phyloP scores from a whole-genome alignment of 2,888 invertebrate genomes.

The Coelopa pilipes region DNA sequence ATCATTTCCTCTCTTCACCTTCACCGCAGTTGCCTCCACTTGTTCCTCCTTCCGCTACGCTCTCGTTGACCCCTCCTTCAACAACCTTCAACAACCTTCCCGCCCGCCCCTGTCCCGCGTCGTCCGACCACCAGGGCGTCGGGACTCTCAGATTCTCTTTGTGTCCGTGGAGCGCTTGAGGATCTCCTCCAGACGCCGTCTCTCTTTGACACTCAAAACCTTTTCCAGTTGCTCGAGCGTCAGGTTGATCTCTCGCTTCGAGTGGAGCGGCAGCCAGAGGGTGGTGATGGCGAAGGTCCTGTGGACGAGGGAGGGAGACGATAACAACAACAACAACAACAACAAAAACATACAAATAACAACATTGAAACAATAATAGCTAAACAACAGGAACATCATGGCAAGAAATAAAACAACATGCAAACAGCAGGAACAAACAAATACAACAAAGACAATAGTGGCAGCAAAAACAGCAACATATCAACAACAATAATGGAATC shows the following conservation, averaged over 20 bases:
- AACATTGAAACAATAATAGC: not conserved
- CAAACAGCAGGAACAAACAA: too few species aligned
- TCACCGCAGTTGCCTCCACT: too few species aligned
- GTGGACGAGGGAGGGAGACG: not conserved
- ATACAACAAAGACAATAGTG: too few species aligned
- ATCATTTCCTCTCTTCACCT: too few species aligned
- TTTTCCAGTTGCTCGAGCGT: slow-evolving; percentile 63
- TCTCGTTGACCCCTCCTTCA: too few species aligned
- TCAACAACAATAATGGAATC: too few species aligned
- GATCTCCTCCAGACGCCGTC: slow-evolving; percentile 64
- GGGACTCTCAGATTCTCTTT: slow-evolving; percentile 3
- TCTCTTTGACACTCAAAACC: slow-evolving; percentile 63
- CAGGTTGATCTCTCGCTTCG: slow-evolving; percentile 65
- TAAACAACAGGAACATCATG: not conserved
- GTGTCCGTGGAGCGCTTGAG: slow-evolving; percentile 47
- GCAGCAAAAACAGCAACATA: too few species aligned
- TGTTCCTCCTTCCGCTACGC: too few species aligned
- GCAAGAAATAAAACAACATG: not conserved
- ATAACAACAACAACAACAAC: not conserved
- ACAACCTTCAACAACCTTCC: too few species aligned
- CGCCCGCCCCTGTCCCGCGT: too few species aligned
- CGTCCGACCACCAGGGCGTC: not conserved
- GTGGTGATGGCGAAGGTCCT: slow-evolving; percentile 66
- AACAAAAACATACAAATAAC: not conserved
- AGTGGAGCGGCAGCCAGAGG: slow-evolving; percentile 66